These are phyloP conservation scores for Campoplex capitator DNA, from an alignment of 2,888 invertebrate genomes.

Conservation along the genomic window DNA sequence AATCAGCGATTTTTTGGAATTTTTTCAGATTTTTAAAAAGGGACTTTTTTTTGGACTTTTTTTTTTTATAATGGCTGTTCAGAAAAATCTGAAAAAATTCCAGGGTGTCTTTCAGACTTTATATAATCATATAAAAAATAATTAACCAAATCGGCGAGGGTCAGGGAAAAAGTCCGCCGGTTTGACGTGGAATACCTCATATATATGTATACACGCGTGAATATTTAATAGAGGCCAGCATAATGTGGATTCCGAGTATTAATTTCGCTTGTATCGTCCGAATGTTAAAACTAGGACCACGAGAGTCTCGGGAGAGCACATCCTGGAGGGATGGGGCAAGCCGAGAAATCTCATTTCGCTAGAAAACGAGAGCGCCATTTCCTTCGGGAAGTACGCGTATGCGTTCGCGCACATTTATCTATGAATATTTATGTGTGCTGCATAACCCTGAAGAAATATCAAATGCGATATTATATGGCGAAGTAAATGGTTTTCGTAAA, in stretches of 20 bases:
- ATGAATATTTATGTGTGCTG: background rate
- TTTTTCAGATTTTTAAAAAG: too few species aligned
- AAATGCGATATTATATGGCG: conserved; percentile 3
- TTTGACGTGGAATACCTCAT: too few species aligned
- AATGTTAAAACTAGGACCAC: conserved; percentile 58
- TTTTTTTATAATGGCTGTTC: too few species aligned
- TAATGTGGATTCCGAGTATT: conserved; percentile 55
- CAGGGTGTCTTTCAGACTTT: too few species aligned
- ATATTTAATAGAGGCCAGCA: background rate
- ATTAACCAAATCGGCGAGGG: too few species aligned
- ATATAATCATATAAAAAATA: too few species aligned
- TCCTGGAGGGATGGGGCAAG: conserved; percentile 2
- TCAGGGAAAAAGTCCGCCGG: too few species aligned
- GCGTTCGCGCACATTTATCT: background rate
- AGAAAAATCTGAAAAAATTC: too few species aligned
- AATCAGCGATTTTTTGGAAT: too few species aligned
- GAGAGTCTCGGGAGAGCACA: conserved; percentile 52
- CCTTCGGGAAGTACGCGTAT: conserved; percentile 47
- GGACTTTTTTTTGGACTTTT: too few species aligned
- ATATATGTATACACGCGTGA: background rate
- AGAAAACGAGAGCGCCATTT: conserved; percentile 59
- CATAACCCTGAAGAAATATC: background rate
- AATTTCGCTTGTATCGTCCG: conserved; percentile 55
- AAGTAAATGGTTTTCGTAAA: conserved; percentile 53
- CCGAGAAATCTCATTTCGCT: conserved; percentile 59